A percentile compares a stretch with the other conserved stretches of the same genome.
These are phyloP conservation scores for Bos indicus DNA, from an alignment of 2,113 vertebrate genomes.

Conservation along the genomic window DNA sequence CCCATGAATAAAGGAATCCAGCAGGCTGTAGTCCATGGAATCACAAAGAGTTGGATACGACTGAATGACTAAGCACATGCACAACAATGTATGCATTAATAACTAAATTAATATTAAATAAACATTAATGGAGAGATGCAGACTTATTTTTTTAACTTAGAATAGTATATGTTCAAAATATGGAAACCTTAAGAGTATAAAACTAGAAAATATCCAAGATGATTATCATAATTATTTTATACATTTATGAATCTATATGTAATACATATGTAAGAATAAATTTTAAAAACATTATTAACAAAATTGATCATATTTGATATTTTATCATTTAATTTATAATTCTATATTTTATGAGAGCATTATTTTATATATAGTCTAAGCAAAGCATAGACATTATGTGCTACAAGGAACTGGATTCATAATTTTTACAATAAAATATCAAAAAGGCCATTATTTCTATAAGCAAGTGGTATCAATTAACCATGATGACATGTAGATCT, in stretches of 20 bases:
- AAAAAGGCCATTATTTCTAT: not conserved
- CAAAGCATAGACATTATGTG: not conserved
- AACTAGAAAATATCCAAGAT: not conserved
- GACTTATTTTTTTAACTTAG: not conserved
- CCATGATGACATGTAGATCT: not conserved
- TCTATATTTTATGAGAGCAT: not conserved
- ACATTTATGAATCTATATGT: not conserved
- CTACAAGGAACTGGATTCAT: not conserved
- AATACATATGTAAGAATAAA: not conserved
- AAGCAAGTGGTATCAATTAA: not conserved
- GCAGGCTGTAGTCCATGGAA: not conserved
- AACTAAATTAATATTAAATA: not conserved
- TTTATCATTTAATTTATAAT: not conserved
- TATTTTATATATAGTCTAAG: not conserved
- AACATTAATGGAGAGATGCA: not conserved
- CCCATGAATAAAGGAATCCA: not conserved
- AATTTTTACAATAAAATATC: conserved; percentile 15
- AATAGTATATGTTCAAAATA: not conserved
- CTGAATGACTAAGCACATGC: not conserved
- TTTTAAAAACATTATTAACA: not conserved
- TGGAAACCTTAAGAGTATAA: not conserved
- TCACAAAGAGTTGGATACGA: not conserved
- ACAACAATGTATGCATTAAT: not conserved
- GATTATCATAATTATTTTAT: not conserved
- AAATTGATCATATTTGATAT: not conserved